Evolutionary conservation across 1,140 invertebrate genomes (phyloP), one percentile per base, ranked within the genome.

Genomic region (Dendrolimus kikuchii): DNA sequence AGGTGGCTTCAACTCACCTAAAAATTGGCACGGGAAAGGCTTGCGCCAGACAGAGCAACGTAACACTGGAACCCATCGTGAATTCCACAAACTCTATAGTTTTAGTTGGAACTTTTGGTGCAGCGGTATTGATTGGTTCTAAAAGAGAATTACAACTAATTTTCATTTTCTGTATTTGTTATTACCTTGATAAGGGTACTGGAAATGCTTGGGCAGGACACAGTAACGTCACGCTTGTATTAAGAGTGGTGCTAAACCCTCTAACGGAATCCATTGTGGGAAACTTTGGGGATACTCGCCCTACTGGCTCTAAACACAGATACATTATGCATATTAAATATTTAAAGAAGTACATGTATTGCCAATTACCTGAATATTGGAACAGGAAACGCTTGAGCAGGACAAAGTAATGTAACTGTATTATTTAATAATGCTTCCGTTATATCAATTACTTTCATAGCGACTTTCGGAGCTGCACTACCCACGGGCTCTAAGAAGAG

Each of bases 351-450:
- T 54, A 52, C 48, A 37, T 53, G 43, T 49, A 38, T 38, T 41
- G 36, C 46, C 40, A 57, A 59, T 90, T 90, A 92, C 91, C 90
- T 90, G 88, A 91, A 92, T 74, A 85, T 81, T 68, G 92, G 92
- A 74, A 92, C 89, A 49, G 93, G 92, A 81, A 90, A 92, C 66
- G 91, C 92, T 88, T 93, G 92, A 40, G 92, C 92, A 53, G 91
- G 90, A 81, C 93, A 95, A 52, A 93, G 88, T 57, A 95, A 81
- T 57, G 92, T 88, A 51, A 89, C 71, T 59, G 81, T 89, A 60
- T 63, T 66, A 70, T 77, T 82, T 23, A 66, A 60, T 53, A 65
- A 62, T 52, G 68, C 66, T 66, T 88, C 78, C 10, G 76, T 74
- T 46, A 85, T 81, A 73, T 81, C 74, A 48, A 83, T 81, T 68